These are phyloP conservation scores for Onthophagus taurus DNA, from an alignment of 1,140 invertebrate species.

Conservation along the genomic window DNA sequence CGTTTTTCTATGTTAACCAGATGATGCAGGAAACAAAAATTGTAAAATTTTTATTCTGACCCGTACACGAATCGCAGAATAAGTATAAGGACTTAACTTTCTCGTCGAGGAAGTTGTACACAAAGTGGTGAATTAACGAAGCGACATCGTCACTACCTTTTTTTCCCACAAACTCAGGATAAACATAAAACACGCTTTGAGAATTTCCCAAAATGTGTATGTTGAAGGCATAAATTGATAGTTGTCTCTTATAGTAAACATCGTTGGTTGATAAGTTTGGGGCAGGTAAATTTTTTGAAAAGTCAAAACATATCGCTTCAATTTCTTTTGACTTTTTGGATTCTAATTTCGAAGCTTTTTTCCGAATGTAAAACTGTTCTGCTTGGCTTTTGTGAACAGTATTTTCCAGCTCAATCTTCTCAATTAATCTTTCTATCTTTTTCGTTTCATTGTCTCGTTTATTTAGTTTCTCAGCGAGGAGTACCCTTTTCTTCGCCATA, in stretches of 20 bases:
- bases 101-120: constrained; percentile 10
- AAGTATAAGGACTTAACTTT: constrained; percentile 9
- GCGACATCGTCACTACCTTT: constrained; percentile 25
- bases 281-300: constrained; percentile 20
- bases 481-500: constrained; percentile 4
- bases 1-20: constrained; percentile 4
- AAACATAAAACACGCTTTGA: constrained; percentile 21
- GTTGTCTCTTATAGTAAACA: constrained; percentile 26
- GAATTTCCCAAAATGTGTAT: constrained; percentile 20
- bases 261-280: constrained; percentile 27
- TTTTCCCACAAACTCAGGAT: constrained; percentile 19
- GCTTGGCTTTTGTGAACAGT: constrained; percentile 18
- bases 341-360: constrained; percentile 13
- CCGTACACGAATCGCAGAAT: constrained; percentile 14
- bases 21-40: constrained; percentile 10
- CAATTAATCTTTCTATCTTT: constrained; percentile 6
- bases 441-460: constrained; percentile 5
- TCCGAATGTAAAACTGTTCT: constrained; percentile 21
- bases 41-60: constrained; percentile 13
- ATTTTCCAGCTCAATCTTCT: constrained; percentile 2
- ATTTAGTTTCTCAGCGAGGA: constrained; percentile 1
- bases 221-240: constrained; percentile 24
- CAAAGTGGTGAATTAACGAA: constrained; percentile 24
- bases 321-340: constrained; percentile 5
- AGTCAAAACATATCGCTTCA: constrained; percentile 24